Base-by-base conservation (phyloP, 2,797 vertebrate species). In the Typhlichthys subterraneus region DNA sequence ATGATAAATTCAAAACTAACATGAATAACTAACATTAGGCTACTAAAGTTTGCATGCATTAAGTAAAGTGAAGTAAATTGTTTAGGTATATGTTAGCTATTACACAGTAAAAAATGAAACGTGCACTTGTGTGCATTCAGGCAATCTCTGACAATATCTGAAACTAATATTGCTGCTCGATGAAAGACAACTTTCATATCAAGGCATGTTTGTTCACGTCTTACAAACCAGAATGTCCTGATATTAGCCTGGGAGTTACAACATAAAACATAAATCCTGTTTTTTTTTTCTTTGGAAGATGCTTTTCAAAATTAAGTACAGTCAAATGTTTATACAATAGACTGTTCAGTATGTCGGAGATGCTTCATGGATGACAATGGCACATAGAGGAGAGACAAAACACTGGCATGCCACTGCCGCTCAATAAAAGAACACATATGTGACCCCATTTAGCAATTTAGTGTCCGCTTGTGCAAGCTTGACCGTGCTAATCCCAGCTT, bases 391-490 rank as follows among this genome's bases (percentile, higher is more conserved):
- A 70, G 62, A 58, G 45, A 19, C n/a, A 52, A 47, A 48, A 51
- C 63, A 60, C 17, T 38, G 61, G 47, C 2, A 31, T 51, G 52
- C 46, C 42, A 14, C 53, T 42, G 5, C 54, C 4, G 47, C 45
- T 61, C 12, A 47, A 57, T 15, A 45, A 45, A 4, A 45, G 49
- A 65, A 49, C 59, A 61, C 42, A 49, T 63, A 56, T 57, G 23
- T 63, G 80, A 83, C 67, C 62, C 46, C 63, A 54, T 86, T 88
- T 79, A 79, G 56, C 73, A 74, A 74, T 1, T 75, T 72, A 58
- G 69, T 60, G 75, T 73, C 72, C 59, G 58, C 74, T 72, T 72
- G 67, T 75, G 75, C 76, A 79, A 88, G 87, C 71, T 67, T 17
- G 1, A 57, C 64, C 54, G n/a, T 3, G 5, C 59, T 87, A 86